Evolutionary conservation across 2,797 vertebrate genomes (phyloP).

Genomic region (Melanotaenia maccullochi): DNA sequence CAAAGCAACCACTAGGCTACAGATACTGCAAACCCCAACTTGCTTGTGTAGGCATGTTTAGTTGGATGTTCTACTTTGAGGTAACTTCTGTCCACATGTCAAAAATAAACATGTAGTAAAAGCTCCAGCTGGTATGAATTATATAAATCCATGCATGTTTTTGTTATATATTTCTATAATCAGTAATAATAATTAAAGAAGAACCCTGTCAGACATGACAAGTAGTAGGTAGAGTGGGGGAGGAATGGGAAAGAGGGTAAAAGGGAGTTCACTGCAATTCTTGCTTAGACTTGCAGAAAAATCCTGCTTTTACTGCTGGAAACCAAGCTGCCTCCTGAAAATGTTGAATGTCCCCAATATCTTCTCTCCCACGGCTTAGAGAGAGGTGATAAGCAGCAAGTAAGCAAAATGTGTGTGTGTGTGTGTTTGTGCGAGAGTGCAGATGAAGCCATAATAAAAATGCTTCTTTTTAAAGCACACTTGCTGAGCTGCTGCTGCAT

Average conservation of each 20-base stretch:
- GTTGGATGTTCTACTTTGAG: rapidly evolving
- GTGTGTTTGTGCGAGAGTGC: slow-evolving; percentile 7
- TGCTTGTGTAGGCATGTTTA: not conserved
- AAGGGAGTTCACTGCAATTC: slow-evolving; percentile 57
- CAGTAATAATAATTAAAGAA: not conserved
- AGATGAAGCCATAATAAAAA: slow-evolving; percentile 43
- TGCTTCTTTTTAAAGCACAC: slow-evolving; percentile 31
- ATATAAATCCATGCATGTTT: slow-evolving; percentile 22
- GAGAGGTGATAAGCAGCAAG: slow-evolving; percentile 42
- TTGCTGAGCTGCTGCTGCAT: slow-evolving; percentile 16
- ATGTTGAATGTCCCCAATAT: slow-evolving; percentile 61
- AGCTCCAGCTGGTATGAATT: not conserved
- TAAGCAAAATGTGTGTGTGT: slow-evolving; percentile 29
- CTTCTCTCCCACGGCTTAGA: slow-evolving; percentile 41
- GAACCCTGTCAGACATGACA: slow-evolving; percentile 10
- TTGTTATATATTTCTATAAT: slow-evolving; percentile 26
- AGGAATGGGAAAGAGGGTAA: slow-evolving; percentile 2
- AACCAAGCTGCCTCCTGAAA: slow-evolving; percentile 46
- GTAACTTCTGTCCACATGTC: not conserved
- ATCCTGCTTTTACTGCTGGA: slow-evolving; percentile 53
- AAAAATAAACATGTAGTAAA: slow-evolving; percentile 12
- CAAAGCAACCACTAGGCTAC: not conserved
- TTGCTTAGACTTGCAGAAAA: slow-evolving; percentile 60
- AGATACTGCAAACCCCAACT: not conserved
- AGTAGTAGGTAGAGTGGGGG: not conserved